Base-by-base conservation (phyloP, 2,888 invertebrate genomes). In the Bibio marci region DNA sequence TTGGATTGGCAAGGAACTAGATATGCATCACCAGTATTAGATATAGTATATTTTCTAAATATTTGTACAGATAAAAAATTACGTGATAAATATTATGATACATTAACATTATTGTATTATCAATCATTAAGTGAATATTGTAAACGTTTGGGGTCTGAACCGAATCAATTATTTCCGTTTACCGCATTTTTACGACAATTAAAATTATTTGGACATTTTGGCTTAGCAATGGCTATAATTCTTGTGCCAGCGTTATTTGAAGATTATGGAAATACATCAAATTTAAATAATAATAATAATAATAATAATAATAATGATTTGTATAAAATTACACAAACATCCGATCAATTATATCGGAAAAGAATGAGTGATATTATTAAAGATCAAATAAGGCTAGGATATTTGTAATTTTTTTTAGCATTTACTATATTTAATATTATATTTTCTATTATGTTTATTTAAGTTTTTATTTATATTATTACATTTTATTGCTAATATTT, bases 1-100 rank as follows among this genome's bases (percentile, higher is more conserved):
- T 49, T 59, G 25, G 59, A 59, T 41, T 59, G 57, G 58, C 59
- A 59, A 45, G 43, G 59, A 4, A 46, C 53, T 40, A 51, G 57
- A 8, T 59, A 56, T 36, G 50, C 56, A 3, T 54, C 59, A 1
- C 59, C 59, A 3, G 49, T 53, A 2, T 52, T 49, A 11, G 59
- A 60, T 41, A 32, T 59, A 37, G 49, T 48, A 40, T 56, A 57
- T 38, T 59, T 53, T 39, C 38, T 59, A 1, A 57, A 56, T 26
- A 46, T 45, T 14, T 56, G 51, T 35, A 58, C 58, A 2, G 48
- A 52, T 6, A 48, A 50, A 10, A 35, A 45, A 4, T 50, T 57
- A 32, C 48, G 59, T 2, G 45, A 44, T 19, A 17, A 45, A 8
- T 43, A 57, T 43, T 57, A 52, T 34, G 8, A 44, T 2, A 40